Conservation (phyloP, 2,113 vertebrate genomes). For the Brachyhypopomus gauderio region DNA sequence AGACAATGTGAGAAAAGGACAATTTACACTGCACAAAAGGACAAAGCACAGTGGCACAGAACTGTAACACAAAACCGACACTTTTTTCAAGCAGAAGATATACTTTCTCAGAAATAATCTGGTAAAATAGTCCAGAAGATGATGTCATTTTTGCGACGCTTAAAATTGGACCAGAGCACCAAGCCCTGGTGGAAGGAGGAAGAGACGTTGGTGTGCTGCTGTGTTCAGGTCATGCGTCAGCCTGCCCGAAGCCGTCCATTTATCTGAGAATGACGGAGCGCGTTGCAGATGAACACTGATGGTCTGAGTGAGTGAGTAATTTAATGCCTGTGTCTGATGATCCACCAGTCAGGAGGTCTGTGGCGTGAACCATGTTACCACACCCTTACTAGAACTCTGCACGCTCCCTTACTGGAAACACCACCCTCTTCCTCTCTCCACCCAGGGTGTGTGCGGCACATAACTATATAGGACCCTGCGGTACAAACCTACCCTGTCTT, state of each 20-base stretch:
- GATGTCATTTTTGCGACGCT: too few relatives aligned
- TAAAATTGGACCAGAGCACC: too few relatives aligned
- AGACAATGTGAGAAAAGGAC: too few relatives aligned
- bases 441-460: neutral
- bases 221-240: slow-evolving; percentile 34
- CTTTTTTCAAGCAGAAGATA: too few relatives aligned
- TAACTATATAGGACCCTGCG: slow-evolving; percentile 37
- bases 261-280: slow-evolving; percentile 37
- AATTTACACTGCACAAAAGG: too few relatives aligned
- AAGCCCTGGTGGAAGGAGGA: too few relatives aligned
- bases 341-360: slow-evolving; percentile 60
- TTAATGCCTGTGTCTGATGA: slow-evolving; percentile 70
- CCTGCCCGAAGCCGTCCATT: slow-evolving; percentile 45
- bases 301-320: slow-evolving; percentile 62
- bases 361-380: slow-evolving; percentile 70
- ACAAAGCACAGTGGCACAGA: too few relatives aligned
- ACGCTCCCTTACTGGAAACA: slow-evolving; percentile 70
- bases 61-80: too few relatives aligned
- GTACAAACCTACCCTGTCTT: slow-evolving; percentile 29
- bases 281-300: slow-evolving; percentile 33
- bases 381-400: slow-evolving; percentile 71
- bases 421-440: slow-evolving; percentile 46
- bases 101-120: too few relatives aligned
- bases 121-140: too few relatives aligned
- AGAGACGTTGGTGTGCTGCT: neutral